A percentile compares a stretch with the other conserved stretches of the same genome.
Evolutionary conservation across 2,888 invertebrate species (phyloP).

Genomic region (Anodontia alba): DNA sequence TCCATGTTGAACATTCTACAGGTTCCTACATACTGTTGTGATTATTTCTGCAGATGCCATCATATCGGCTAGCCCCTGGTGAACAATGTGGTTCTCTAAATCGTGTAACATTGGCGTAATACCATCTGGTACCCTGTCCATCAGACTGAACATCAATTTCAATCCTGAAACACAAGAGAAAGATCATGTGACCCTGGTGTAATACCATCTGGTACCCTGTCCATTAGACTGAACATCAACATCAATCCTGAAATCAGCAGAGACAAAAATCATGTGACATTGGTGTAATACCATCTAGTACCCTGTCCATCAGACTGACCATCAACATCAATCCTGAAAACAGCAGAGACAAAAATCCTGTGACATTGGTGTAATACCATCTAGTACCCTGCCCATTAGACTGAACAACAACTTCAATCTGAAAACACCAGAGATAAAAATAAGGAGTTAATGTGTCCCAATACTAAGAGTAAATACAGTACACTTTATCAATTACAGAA

Average conservation of each 20-base stretch:
- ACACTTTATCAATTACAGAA: too few relatives aligned
- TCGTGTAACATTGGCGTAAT: conserved; percentile 96
- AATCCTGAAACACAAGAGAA: conserved; percentile 86
- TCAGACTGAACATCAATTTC: conserved; percentile 89
- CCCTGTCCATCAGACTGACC: conserved; percentile 92
- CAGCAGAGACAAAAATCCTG: not conserved
- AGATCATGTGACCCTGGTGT: conserved; percentile 87
- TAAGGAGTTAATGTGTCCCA: too few relatives aligned
- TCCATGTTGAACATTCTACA: too few relatives aligned
- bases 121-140: conserved; percentile 95
- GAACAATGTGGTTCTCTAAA: conserved; percentile 96
- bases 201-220: conserved; percentile 96
- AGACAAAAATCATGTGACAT: not conserved
- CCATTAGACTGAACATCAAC: conserved; percentile 90
- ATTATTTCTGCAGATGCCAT: conserved; percentile 97
- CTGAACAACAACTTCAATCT: conserved; percentile 89
- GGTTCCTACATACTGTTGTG: conserved; percentile 89
- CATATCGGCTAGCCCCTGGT: conserved; percentile 98
- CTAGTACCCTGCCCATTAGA: conserved; percentile 93
- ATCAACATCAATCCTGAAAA: conserved; percentile 88
- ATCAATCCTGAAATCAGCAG: conserved; percentile 86
- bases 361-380: conserved; percentile 93
- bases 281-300: conserved; percentile 95
- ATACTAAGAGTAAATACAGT: too few relatives aligned
- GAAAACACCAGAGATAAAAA: conserved; percentile 44